phyloP scores from a whole-genome alignment of 2,888 invertebrate species.

The Malthinus flaveolus region DNA sequence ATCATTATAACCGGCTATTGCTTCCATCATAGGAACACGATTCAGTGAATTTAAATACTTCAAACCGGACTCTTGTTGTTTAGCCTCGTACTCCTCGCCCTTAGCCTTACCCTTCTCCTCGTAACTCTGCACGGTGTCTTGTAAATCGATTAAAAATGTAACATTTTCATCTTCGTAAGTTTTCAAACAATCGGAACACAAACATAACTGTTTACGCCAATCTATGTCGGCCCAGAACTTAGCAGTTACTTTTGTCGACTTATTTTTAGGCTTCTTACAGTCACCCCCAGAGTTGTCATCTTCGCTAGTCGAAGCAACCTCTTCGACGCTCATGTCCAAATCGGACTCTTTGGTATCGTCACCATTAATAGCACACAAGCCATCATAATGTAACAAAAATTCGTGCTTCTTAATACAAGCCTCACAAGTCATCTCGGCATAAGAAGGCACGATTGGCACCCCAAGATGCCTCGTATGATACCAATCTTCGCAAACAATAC shows the following conservation, averaged over 20 bases:
- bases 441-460: conserved; percentile 61
- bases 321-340: background rate
- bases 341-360: conserved; percentile 9
- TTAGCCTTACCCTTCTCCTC: conserved; percentile 70
- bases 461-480: conserved; percentile 82
- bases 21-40: conserved; percentile 82
- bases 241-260: conserved; percentile 56
- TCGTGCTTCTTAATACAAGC: conserved; percentile 74
- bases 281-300: conserved; percentile 10
- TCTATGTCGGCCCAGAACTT: conserved; percentile 72
- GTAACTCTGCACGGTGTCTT: conserved; percentile 83
- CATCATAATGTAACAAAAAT: conserved; percentile 74
- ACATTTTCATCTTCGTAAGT: conserved; percentile 74
- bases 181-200: conserved; percentile 66
- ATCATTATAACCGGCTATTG: conserved; percentile 83
- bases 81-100: conserved; percentile 61
- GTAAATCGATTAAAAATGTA: conserved; percentile 73
- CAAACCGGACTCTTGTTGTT: conserved; percentile 79
- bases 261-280: conserved; percentile 53
- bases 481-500: conserved; percentile 97
- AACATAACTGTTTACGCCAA: conserved; percentile 78
- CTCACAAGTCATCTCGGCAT: conserved; percentile 83
- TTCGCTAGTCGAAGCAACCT: background rate
- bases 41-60: conserved; percentile 79
- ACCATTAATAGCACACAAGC: conserved; percentile 46